These are phyloP conservation scores for Mormyrus proboscirostris DNA, from an alignment of 2,797 vertebrate species.

Conservation along the genomic window DNA sequence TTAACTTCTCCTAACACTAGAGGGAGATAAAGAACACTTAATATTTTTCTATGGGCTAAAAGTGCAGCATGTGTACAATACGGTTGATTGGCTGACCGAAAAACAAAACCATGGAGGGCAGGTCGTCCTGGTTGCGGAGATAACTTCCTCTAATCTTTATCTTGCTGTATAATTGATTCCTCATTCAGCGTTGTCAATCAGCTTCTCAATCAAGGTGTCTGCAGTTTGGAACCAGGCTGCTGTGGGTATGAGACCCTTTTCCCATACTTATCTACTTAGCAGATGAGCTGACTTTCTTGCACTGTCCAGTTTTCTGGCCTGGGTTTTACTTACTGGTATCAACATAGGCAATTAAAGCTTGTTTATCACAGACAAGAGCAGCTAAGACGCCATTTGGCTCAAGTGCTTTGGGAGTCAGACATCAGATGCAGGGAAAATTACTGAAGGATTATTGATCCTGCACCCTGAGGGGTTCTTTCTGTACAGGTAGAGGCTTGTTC, in stretches of 20 bases:
- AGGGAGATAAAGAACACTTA: not conserved
- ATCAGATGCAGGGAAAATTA: not conserved
- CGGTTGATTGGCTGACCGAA: not conserved
- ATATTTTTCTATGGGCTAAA: not conserved
- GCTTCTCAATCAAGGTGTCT: not conserved
- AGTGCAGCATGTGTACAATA: not conserved
- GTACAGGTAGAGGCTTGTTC: not conserved
- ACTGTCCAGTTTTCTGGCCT: not conserved
- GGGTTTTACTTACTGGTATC: not conserved
- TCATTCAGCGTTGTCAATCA: not conserved
- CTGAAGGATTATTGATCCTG: not conserved
- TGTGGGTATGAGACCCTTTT: not conserved
- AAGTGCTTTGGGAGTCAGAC: slow-evolving; percentile 35
- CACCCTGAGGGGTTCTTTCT: not conserved
- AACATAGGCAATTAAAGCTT: not conserved
- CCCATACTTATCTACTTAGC: not conserved
- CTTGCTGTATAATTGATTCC: not conserved
- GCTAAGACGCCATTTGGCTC: not conserved
- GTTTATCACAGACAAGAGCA: not conserved
- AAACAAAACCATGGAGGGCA: not conserved
- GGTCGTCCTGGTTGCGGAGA: not conserved
- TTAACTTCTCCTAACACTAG: not conserved
- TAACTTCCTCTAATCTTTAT: not conserved
- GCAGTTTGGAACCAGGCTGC: not conserved
- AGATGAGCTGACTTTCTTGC: not conserved